Conservation (phyloP, 2,797 vertebrate genomes). For the Eulemur coronatus region DNA sequence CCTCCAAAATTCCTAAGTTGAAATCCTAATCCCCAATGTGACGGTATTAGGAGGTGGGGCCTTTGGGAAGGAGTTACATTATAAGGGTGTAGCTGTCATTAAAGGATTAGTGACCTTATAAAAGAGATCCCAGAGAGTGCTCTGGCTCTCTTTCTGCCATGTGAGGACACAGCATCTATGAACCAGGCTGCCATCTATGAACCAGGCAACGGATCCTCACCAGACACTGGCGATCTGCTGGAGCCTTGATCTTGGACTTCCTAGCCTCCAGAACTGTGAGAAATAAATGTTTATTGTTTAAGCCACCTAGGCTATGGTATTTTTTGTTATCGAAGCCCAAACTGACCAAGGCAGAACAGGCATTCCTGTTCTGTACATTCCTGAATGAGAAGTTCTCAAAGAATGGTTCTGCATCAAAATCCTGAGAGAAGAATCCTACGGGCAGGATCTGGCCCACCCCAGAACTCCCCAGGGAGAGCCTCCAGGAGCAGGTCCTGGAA, state of each 20-base stretch:
- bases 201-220: neutral
- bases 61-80: neutral
- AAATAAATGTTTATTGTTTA: neutral
- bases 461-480: neutral
- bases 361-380: neutral
- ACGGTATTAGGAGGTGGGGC: neutral
- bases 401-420: neutral
- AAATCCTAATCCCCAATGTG: neutral
- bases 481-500: neutral
- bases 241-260: neutral
- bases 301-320: fast-evolving
- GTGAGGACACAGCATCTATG: neutral
- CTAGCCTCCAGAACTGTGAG: neutral
- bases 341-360: neutral
- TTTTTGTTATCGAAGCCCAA: neutral
- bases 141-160: neutral
- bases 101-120: neutral
- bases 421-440: neutral
- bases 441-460: neutral
- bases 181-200: neutral
- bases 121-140: neutral
- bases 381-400: neutral
- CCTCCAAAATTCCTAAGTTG: neutral
- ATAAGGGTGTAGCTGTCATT: neutral
- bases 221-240: neutral